These are phyloP conservation scores for Ditula angustiorana DNA, from an alignment of 2,888 invertebrate genomes.

Conservation along the genomic window DNA sequence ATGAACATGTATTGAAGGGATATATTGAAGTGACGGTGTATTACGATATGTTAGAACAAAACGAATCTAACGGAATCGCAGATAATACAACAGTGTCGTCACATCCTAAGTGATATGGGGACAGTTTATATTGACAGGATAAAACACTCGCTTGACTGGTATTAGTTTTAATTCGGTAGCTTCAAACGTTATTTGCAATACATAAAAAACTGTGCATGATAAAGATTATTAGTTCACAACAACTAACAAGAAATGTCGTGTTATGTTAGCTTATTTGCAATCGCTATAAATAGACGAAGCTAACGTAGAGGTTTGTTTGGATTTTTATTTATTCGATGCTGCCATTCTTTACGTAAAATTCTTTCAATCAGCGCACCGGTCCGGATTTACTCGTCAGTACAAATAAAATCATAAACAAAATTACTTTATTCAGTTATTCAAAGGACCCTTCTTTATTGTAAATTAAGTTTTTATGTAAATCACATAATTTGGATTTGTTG, in stretches of 20 bases:
- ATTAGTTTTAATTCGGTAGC: neutral
- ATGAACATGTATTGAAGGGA: constrained; percentile 2
- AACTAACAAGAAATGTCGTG: neutral
- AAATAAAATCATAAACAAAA: constrained; percentile 4
- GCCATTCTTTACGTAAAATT: constrained; percentile 19
- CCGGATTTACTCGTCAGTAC: constrained; percentile 3
- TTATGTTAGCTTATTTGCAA: neutral
- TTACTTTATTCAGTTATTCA: neutral
- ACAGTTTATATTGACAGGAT: constrained; percentile 42
- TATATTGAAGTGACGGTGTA: constrained; percentile 45
- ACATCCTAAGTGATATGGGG: constrained; percentile 63
- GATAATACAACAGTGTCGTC: constrained; percentile 62
- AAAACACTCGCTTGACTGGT: constrained; percentile 1
- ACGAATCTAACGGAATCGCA: constrained; percentile 51
- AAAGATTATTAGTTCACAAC: neutral
- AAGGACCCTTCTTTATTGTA: neutral
- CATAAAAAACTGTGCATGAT: neutral
- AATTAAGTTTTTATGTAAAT: too few species aligned
- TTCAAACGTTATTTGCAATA: neutral
- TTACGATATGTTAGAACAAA: constrained; percentile 41
- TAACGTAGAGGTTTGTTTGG: neutral
- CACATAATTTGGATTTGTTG: too few species aligned
- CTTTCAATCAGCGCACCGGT: constrained; percentile 11
- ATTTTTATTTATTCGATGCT: constrained; percentile 5
- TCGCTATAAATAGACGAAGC: constrained; percentile 17